Percentiles rank a stretch among this genome's conserved stretches.
Evolutionary conservation across 53 echinoderm and acorn worm genomes (phyloP).

Genomic region (Mesocentrotus franciscanus): DNA sequence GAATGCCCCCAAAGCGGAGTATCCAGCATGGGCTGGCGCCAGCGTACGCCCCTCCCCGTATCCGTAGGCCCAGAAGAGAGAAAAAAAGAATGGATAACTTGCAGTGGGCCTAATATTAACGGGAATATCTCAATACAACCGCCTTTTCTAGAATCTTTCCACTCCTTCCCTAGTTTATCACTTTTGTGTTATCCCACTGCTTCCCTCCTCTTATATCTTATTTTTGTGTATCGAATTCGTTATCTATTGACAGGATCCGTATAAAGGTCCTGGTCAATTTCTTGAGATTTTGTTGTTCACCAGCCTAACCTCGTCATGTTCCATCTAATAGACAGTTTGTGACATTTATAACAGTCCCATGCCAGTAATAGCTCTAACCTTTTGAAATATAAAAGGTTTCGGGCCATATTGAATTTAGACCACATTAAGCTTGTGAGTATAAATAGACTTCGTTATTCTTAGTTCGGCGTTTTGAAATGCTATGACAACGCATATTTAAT

Average conservation of each 20-base stretch:
- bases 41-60: no score
- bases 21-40: no score
- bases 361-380: constrained; percentile 13
- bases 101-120: no score
- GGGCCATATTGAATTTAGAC: background rate
- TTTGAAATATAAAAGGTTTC: background rate
- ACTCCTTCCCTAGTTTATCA: no score
- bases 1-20: no score
- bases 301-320: background rate
- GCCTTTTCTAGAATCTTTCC: no score
- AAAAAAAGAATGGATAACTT: no score
- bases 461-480: background rate
- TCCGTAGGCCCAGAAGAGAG: no score
- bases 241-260: background rate
- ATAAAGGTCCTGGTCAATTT: background rate
- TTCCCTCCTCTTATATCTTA: no score
- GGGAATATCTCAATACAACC: no score
- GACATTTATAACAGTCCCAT: background rate
- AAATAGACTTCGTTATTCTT: background rate
- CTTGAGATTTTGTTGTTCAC: background rate
- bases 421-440: background rate
- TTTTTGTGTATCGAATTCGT: no score
- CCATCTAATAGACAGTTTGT: background rate
- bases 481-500: background rate
- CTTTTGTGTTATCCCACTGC: no score